phyloP scores from a whole-genome alignment of 92 coral and sea anemone genomes.

The Scolanthus callimorphus region DNA sequence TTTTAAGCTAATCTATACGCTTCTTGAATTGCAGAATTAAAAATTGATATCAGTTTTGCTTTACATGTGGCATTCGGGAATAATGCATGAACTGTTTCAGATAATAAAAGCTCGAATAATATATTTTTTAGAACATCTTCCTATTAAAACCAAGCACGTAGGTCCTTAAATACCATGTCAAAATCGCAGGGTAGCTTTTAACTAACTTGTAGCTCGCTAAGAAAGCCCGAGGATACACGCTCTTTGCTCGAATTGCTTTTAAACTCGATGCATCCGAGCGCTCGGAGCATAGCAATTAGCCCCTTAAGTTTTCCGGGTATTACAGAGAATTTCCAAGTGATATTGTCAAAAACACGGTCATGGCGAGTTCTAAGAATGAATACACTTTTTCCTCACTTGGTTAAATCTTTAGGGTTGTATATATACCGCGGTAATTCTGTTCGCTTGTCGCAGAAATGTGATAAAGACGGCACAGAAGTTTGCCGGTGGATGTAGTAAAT shows the following conservation, averaged over 20 bases:
- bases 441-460: no score
- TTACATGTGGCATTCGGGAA: conserved; percentile 94
- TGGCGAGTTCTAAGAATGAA: no score
- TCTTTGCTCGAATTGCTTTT: conserved; percentile 1
- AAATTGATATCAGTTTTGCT: conserved; percentile 81
- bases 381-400: no score
- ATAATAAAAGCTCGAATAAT: neutral
- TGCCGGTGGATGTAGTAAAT: conserved; percentile 53
- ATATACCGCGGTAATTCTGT: no score
- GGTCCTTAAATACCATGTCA: neutral
- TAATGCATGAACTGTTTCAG: conserved; percentile 65
- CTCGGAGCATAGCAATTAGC: conserved; percentile 69
- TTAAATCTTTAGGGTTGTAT: no score
- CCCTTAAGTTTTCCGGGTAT: conserved; percentile 12
- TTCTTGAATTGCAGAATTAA: conserved; percentile 73
- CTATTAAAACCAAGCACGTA: neutral
- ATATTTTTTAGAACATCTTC: neutral
- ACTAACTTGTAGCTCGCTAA: neutral
- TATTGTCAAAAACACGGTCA: neutral
- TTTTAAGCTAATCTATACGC: conserved; percentile 41
- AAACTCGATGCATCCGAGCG: conserved; percentile 66
- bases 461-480: conserved; percentile 22
- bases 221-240: neutral
- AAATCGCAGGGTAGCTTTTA: neutral
- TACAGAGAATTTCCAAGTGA: neutral